Evolutionary conservation across 1,140 invertebrate species (phyloP), one percentile per base, ranked within the genome.

Genomic region (Temnothorax nylanderi): DNA sequence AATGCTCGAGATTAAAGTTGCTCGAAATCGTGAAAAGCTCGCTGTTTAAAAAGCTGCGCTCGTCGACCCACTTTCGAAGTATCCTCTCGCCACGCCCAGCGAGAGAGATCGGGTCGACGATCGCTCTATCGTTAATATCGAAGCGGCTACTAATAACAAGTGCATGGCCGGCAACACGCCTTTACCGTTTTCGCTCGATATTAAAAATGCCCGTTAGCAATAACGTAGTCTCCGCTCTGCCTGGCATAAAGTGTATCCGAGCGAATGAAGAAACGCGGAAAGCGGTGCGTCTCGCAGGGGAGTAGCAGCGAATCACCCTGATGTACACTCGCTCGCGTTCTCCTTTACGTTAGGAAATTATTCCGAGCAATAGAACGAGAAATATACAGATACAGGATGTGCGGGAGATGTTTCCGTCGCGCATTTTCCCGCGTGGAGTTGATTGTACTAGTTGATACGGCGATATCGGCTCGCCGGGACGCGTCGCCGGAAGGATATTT

Each of bases 21-120:
- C 16, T 72, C 37, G 69, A 60, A 26, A 84, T 84, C 69, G 58
- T 74, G 80, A 74, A 64, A 84, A 71, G 34, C 64, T 8, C 26
- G 78, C 67, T 74, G 62, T 84, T 84, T 84, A 84, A 84, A 84
- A 84, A 84, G 54, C 80, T 84, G 41, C 69, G 44, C 80, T 84
- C 69, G 69, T 84, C 56, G 80, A 74, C 80, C 69, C 26, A 84
- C 80, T 84, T 84, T 84, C 54, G 7, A 37, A 74, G 69, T 49
- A 75, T 84, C 69, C 49, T 82, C 26, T 32, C 58, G 80, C 80
- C 26, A 26, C 41, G 54, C 56, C 32, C 44, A 69, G 54, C 80
- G 54, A 60, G n/a, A 8, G 69, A 8, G 69, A 56, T 74, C 41
- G 37, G 80, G 54, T 75, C 80, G 41, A 60, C 16, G 65, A 82